Conservation (phyloP, 1,140 invertebrate genomes). For the Caenorhabditis briggsae region DNA sequence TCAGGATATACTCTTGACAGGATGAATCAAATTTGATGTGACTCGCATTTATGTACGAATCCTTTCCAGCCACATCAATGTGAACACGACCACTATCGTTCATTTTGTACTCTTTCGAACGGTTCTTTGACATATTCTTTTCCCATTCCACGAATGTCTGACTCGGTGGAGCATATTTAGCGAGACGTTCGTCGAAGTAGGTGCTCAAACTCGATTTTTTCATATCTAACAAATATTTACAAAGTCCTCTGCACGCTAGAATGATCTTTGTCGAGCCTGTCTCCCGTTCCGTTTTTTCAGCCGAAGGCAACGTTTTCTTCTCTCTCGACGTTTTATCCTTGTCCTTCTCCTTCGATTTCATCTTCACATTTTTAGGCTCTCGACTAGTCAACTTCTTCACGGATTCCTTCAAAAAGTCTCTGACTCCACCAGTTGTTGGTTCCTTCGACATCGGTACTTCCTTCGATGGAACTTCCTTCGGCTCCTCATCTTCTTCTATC, state of each 20-base stretch:
- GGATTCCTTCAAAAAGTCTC: background rate
- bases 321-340: slow-evolving; percentile 9
- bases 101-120: background rate
- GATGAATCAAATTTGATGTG: background rate
- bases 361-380: background rate
- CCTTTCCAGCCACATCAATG: background rate
- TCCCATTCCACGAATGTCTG: slow-evolving; percentile 15
- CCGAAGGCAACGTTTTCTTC: background rate
- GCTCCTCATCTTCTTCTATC: background rate
- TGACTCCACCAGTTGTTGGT: background rate
- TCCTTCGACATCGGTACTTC: background rate
- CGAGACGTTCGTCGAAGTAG: slow-evolving; percentile 8
- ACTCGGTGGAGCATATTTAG: background rate
- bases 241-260: background rate
- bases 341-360: slow-evolving; percentile 1
- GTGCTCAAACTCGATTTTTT: slow-evolving; percentile 21
- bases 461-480: too few species aligned
- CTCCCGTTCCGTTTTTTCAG: slow-evolving; percentile 15
- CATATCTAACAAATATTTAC: slow-evolving; percentile 26
- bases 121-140: slow-evolving; percentile 8
- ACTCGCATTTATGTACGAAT: slow-evolving; percentile 15
- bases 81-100: background rate
- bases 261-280: background rate
- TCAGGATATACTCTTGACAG: background rate
- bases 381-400: background rate